Evolutionary conservation across 2,888 invertebrate species (phyloP), one percentile per base, ranked within the genome.

Genomic region (Anoplius nigerrimus): DNA sequence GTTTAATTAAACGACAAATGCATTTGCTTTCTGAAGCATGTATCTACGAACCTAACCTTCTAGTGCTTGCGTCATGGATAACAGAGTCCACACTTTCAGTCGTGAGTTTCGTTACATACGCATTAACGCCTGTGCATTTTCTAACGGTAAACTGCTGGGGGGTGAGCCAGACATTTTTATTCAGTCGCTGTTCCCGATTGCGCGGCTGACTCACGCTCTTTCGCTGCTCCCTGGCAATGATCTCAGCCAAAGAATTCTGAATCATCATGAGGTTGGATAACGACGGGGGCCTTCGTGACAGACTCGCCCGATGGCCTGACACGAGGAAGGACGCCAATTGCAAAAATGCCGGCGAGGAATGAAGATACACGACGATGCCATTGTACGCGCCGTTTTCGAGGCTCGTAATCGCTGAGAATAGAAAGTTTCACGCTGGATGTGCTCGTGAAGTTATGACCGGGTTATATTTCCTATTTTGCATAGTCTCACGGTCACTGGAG

Each of bases 91-190:
- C 8, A 65, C 45, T 27, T 46, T 63, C 66, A 66, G 66, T 71
- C 71, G 55, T 15, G 54, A 20, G 34, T 22, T 43, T 24, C 59
- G 20, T 15, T 34, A 22, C 27, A 13, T 67, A 15, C 54, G 24
- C 53, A 20, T 61, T 59, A 66, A 69, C 73, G 74, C 72, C 66
- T 69, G 72, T 64, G 27, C 59, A 69, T 69, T 78, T 77, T 74
- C 76, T 69, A 71, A 62, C 66, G 62, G 58, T 21, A 24, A 24
- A 21, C 13, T 18, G 55, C 60, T 45, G 3, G 43, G 20, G 55
- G 65, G 70, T 16, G 43, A 24, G 51, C 34, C 8, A 13, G 11
- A 34, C 4, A 34, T 2, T 34, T 59, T 64, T 21, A 56, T 53
- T 46, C 60, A 68, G 69, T 73, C 57, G 54, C 60, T 62, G 52